These are phyloP conservation scores for Lophotriccus pileatus DNA, from an alignment of 2,797 vertebrate genomes.

Conservation along the genomic window DNA sequence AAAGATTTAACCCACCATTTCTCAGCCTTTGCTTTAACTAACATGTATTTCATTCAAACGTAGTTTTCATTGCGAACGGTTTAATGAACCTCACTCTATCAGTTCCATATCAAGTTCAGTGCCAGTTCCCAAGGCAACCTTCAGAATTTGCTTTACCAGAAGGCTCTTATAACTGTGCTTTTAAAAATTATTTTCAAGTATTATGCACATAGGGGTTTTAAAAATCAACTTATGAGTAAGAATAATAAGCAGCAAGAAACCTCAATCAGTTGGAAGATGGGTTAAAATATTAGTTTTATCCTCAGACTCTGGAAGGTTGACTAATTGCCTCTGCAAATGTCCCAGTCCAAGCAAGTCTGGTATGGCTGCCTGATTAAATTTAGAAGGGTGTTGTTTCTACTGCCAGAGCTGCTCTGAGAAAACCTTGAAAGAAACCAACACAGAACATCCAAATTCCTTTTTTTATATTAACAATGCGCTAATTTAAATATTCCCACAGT, in stretches of 20 bases:
- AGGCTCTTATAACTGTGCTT: background rate
- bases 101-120: no score
- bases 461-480: background rate
- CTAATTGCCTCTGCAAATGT: background rate
- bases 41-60: background rate
- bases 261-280: background rate
- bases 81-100: background rate
- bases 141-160: background rate
- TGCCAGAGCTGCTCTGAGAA: background rate
- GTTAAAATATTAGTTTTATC: background rate
- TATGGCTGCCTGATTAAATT: background rate
- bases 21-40: background rate
- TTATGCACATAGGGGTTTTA: background rate
- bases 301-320: background rate
- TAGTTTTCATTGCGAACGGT: background rate
- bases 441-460: background rate
- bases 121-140: background rate
- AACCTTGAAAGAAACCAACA: background rate
- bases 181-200: background rate
- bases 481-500: background rate
- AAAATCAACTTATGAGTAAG: background rate
- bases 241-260: background rate
- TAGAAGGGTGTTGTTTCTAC: background rate
- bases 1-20: background rate
- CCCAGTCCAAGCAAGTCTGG: background rate